Conservation (phyloP, 2,797 vertebrate genomes). For the Sternotherus odoratus region DNA sequence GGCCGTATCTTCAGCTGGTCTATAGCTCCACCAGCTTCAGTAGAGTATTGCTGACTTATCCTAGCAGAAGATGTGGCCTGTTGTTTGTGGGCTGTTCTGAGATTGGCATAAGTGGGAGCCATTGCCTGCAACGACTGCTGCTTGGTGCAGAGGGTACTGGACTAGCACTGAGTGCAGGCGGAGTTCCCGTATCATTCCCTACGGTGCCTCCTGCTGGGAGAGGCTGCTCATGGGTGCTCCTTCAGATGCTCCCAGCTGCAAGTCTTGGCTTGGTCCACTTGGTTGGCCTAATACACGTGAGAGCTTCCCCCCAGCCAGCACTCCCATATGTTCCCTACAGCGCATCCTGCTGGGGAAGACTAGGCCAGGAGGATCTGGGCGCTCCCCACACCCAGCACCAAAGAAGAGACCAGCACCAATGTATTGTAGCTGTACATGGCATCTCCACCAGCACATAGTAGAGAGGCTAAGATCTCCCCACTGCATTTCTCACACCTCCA, state of each 20-base stretch:
- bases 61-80: not conserved
- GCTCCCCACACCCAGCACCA: not conserved
- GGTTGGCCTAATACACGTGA: no score
- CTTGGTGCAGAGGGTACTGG: not conserved
- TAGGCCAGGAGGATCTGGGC: not conserved
- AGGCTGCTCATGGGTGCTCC: not conserved
- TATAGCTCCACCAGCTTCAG: not conserved
- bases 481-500: not conserved
- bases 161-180: not conserved
- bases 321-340: no score
- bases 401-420: not conserved
- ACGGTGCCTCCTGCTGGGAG: not conserved
- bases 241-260: not conserved
- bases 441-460: not conserved
- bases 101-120: not conserved
- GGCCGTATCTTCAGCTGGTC: not conserved
- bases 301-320: no score
- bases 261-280: no score
- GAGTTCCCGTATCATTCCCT: not conserved
- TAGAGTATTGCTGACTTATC: not conserved
- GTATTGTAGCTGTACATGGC: not conserved
- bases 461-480: not conserved
- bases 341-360: not conserved
- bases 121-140: not conserved
- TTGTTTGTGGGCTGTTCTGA: fast-evolving